Conservation (phyloP, 2,113 vertebrate genomes). For the Tupaia chinensis region DNA sequence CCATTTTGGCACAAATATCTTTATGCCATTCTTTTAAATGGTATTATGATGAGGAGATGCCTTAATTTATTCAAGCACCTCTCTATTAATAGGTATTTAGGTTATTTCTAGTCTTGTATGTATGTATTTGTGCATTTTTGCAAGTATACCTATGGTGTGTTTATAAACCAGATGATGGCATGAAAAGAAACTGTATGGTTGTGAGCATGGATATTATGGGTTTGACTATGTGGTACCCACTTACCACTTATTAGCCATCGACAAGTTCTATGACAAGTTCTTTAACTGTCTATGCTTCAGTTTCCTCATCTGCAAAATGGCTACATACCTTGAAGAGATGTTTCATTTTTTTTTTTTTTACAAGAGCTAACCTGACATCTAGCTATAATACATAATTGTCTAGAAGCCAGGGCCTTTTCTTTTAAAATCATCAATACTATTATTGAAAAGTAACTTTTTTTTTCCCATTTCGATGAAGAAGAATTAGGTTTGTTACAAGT, state of each 20-base stretch:
- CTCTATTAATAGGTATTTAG: constrained; percentile 21
- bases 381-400: constrained; percentile 11
- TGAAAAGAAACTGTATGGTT: constrained; percentile 19
- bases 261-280: background rate
- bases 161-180: background rate
- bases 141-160: background rate
- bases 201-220: background rate
- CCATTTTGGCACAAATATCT: background rate
- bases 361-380: background rate
- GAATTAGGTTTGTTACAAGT: constrained; percentile 3
- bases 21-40: constrained; percentile 35
- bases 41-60: background rate
- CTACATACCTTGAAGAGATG: background rate
- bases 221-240: background rate
- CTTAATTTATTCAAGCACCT: constrained; percentile 41
- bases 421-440: constrained; percentile 5
- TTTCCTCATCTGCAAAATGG: constrained; percentile 47
- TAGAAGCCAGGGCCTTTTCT: background rate
- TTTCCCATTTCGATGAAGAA: background rate
- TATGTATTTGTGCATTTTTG: background rate
- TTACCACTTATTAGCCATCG: background rate
- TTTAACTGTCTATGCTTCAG: constrained; percentile 1
- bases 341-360: background rate
- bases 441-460: background rate
- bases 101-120: constrained; percentile 15